These are phyloP conservation scores for Caretta caretta DNA, from an alignment of 2,113 vertebrate genomes.

Conservation along the genomic window DNA sequence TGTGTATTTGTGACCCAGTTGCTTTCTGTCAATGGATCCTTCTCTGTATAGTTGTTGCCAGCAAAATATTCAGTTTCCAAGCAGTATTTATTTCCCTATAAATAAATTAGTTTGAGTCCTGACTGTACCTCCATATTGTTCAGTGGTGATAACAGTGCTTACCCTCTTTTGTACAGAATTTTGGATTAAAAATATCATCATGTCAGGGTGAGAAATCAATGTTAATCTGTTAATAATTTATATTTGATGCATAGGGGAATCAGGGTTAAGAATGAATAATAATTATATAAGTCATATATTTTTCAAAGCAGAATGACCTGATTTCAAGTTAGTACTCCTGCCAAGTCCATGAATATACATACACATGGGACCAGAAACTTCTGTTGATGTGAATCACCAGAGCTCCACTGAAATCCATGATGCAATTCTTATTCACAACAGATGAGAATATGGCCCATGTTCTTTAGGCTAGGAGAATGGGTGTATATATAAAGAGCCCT, in stretches of 20 bases:
- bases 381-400: not conserved
- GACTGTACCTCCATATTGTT: not conserved
- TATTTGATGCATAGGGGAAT: not conserved
- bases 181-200: not conserved
- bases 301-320: not conserved
- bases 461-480: not conserved
- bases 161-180: not conserved
- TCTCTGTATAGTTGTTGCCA: not conserved
- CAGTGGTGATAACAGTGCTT: not conserved
- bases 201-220: not conserved
- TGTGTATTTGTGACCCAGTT: not conserved
- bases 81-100: not conserved
- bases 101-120: not conserved
- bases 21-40: not conserved
- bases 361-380: not conserved
- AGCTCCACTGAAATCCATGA: not conserved
- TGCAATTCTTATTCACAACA: not conserved
- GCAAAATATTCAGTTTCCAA: not conserved
- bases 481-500: not conserved
- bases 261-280: not conserved
- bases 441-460: not conserved
- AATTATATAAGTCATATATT: not conserved
- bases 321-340: not conserved
- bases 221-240: not conserved
- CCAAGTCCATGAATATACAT: not conserved